Evolutionary conservation across 1,140 invertebrate species (phyloP), one percentile per base, ranked within the genome.

Genomic region (Chrysopa pallens): DNA sequence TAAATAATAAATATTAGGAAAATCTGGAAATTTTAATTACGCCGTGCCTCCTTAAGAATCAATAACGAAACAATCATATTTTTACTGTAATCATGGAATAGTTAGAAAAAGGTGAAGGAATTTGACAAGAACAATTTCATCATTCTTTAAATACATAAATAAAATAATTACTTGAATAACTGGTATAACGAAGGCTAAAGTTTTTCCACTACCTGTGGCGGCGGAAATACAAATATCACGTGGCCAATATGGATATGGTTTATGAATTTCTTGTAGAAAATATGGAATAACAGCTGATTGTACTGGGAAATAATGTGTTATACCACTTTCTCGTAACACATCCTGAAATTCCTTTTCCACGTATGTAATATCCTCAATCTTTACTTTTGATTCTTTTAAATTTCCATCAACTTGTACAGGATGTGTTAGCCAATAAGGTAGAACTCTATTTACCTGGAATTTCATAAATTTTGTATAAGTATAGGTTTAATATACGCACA

Each of bases 191-290:
- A 89, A 98, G 6, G 90, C 80, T 39, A 98, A 62, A 1, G 94
- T 98, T 70, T 98, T 98, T 8, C 94, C 94, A 72, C 90, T 95
- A 8, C 94, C 95, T 11, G 95, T 98, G 14, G 93, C 91, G 36
- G 93, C 90, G 15, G 90, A 94, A 31, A 98, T 84, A 67, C 93
- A 97, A n/a, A 95, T 69, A 61, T 98, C 94, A 48, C 76, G 70
- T 1, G 83, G 80, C 60, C 82, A 74, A 47, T 75, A 70, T 1
- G 67, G 59, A 44, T 61, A 52, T 33, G 74, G 69, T 44, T 73
- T 65, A 35, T 68, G 60, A 43, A 74, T 64, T 45, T 69, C 69
- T 46, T 74, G 60, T 6, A 91, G 52, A 31, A 95, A 61, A 67
- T 78, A 88, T 3, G 86, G 83, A 46, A 96, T 80, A 0, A 95